A percentile compares a stretch with the other conserved stretches of the same genome.
Conservation (phyloP, 2,888 invertebrate species). For the Neoaliturus tenellus region DNA sequence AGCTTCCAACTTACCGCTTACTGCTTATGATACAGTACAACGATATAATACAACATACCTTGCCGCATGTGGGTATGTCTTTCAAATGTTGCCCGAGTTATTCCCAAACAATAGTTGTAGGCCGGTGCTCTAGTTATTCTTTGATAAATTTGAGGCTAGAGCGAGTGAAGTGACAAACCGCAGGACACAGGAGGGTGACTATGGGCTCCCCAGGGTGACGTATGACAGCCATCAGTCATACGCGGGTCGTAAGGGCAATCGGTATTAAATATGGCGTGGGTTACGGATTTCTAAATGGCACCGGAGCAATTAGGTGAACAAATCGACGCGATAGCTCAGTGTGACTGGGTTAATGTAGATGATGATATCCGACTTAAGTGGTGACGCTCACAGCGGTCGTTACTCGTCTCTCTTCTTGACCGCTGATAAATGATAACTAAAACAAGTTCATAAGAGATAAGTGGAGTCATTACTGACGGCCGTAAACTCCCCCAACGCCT, state of each 20-base stretch:
- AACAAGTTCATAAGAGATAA: conserved; percentile 44
- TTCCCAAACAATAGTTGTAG: no score
- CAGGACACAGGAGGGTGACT: no score
- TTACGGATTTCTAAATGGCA: conserved; percentile 2
- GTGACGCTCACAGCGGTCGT: conserved; percentile 6
- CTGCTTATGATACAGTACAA: no score
- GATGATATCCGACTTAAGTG: conserved; percentile 35
- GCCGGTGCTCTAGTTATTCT: no score
- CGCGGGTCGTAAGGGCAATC: background rate
- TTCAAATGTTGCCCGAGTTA: no score
- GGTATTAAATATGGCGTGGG: conserved; percentile 28
- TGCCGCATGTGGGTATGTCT: no score
- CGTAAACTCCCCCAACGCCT: conserved; percentile 6
- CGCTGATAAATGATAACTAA: conserved; percentile 51
- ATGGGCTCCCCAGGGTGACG: no score
- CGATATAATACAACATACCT: no score
- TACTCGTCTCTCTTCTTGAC: conserved; percentile 26
- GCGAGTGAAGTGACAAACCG: no score
- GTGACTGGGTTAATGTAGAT: conserved; percentile 28
- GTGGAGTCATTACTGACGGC: conserved; percentile 23
- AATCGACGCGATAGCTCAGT: conserved; percentile 26
- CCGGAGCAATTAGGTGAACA: conserved; percentile 37
- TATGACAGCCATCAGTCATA: no score
- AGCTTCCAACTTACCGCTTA: no score
- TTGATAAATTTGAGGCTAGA: no score